phyloP scores from a whole-genome alignment of 1,140 invertebrate species.

The Cheumatopsyche charites region DNA sequence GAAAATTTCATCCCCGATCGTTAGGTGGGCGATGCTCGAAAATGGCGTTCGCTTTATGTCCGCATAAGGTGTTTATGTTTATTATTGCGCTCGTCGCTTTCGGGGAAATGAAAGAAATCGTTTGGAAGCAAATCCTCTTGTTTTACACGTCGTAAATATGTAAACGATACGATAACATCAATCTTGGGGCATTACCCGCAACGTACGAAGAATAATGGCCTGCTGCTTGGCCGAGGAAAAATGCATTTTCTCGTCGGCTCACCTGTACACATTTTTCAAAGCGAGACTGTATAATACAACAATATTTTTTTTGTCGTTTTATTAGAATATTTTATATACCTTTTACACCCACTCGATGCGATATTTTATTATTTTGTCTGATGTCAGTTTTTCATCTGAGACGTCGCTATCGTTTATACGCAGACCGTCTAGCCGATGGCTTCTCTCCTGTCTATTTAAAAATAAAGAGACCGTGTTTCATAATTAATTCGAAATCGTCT shows the following conservation, averaged over 20 bases:
- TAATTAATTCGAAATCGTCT: conserved; percentile 8
- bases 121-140: background rate
- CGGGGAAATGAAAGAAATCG: background rate
- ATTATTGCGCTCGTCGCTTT: background rate
- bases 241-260: background rate
- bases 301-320: background rate
- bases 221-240: background rate
- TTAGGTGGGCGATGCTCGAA: too few species aligned
- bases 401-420: background rate
- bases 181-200: conserved; percentile 5
- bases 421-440: background rate
- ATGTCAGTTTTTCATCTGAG: background rate
- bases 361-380: background rate
- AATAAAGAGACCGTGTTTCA: background rate
- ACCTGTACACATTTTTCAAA: conserved; percentile 4
- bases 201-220: conserved; percentile 21
- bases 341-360: background rate
- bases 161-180: conserved; percentile 20
- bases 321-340: background rate
- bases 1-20: too few species aligned
- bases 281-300: background rate
- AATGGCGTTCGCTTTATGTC: too few species aligned
- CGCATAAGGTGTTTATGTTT: too few species aligned
- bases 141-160: conserved; percentile 18
- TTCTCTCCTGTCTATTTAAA: conserved; percentile 7